Conservation (phyloP, 2,797 vertebrate species). For the Gastrophryne carolinensis region DNA sequence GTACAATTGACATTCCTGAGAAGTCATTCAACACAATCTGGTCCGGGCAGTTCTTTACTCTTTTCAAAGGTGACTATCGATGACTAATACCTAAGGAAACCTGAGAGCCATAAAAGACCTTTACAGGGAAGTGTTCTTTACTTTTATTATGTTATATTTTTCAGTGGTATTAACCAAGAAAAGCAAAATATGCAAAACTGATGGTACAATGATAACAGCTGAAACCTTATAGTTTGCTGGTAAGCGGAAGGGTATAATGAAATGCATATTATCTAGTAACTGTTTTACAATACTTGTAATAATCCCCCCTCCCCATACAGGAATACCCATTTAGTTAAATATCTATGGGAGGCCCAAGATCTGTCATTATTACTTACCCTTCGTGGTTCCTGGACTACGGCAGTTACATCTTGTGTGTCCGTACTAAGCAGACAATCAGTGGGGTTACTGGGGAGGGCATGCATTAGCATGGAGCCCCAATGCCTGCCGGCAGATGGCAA, state of each 20-base stretch:
- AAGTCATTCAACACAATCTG: background rate
- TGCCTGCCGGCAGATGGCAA: too few species aligned
- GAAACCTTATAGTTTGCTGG: background rate
- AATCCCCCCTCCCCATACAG: too few species aligned
- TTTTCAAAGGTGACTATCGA: slow-evolving; percentile 3
- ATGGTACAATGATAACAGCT: background rate
- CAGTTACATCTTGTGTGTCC: too few species aligned
- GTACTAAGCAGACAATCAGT: too few species aligned
- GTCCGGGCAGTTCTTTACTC: slow-evolving; percentile 8
- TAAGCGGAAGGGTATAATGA: background rate
- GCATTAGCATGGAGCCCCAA: too few species aligned
- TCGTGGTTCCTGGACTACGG: too few species aligned
- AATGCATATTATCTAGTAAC: background rate
- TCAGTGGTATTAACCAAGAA: background rate
- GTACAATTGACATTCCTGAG: background rate
- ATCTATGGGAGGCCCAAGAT: too few species aligned
- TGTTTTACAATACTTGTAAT: too few species aligned
- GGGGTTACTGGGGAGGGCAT: too few species aligned
- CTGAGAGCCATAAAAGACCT: background rate
- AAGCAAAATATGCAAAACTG: background rate
- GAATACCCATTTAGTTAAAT: too few species aligned
- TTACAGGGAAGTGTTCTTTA: background rate
- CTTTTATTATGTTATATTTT: background rate
- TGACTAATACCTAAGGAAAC: slow-evolving; percentile 31
- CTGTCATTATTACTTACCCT: too few species aligned